Percentiles rank a stretch among this genome's conserved stretches.
Evolutionary conservation across 2,113 vertebrate species (phyloP).

Genomic region (Tetrao urogallus): DNA sequence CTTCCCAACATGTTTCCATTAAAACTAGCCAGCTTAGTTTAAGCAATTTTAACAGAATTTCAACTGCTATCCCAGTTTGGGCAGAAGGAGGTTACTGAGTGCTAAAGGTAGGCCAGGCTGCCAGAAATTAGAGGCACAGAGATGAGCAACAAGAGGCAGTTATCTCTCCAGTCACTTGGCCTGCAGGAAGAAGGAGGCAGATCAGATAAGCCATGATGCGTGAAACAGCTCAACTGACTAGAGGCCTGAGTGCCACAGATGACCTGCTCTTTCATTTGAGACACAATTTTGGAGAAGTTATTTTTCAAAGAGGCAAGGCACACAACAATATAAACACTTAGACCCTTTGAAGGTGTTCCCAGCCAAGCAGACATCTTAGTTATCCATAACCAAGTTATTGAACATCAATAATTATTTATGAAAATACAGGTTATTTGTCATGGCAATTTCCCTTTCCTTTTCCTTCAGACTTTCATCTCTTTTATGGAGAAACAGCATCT

Average conservation of each 20-base stretch:
- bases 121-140: background rate
- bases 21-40: background rate
- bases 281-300: background rate
- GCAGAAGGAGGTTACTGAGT: background rate
- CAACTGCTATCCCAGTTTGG: background rate
- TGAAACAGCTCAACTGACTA: background rate
- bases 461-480: background rate
- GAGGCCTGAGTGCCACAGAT: background rate
- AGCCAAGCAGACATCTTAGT: background rate
- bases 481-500: background rate
- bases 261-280: background rate
- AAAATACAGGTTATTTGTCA: background rate
- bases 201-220: background rate
- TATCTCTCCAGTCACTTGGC: background rate
- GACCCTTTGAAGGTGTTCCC: background rate
- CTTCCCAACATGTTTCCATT: background rate
- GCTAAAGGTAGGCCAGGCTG: background rate
- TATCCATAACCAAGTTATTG: background rate
- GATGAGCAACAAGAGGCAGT: background rate
- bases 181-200: background rate
- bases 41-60: background rate
- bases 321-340: background rate
- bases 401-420: background rate
- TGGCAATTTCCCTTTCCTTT: background rate
- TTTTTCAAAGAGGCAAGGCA: background rate